Base-by-base conservation (phyloP, 2,113 vertebrate species). In the Glaucomys volans region DNA sequence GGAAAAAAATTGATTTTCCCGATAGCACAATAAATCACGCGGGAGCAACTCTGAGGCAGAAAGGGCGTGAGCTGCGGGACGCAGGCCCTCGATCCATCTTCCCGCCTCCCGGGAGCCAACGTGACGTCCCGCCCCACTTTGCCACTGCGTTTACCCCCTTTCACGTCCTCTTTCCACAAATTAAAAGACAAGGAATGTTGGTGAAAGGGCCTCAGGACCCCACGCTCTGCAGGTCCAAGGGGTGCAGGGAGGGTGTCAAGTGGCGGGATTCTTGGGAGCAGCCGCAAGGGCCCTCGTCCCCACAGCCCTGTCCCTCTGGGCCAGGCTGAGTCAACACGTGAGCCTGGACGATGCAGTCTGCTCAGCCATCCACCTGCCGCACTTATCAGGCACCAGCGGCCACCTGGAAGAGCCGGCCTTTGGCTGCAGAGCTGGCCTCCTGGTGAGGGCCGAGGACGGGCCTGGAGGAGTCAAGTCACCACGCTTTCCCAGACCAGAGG, bases 1-100 rank as follows among this genome's bases (percentile, higher is more conserved):
- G 3, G 59, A 9, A 47, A 77, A 79, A 95, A 90, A 94, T 44
- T 66, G 93, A 91, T 95, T 95, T 96, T 95, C 37, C 83, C 88
- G 94, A 77, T 37, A 75, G 69, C 42, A 7, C 1, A 0, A 87
- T 96, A 92, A 97, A 97, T 96, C 96, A 95, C 0, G 0, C 1
- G 7, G 71, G 71, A 94, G 47, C 37, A 54, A 54, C 85, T 72
- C 3, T 2, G 64, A 64, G 87, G 69, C 71, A 59, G 47, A 94
- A 64, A 20, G 89, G 30, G 64, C 1, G 0, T 40, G 88, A 57
- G 79, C 91, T 79, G 10, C 0, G 64, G 64, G 42, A 6, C 0
- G n/a, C 1, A 66, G 50, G 30, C 20, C 0, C 52, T 47, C 13
- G 0, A 20, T 96, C 13, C 52, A 4, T 54, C 47, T 42, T 5